Base-by-base conservation (phyloP, 2,797 vertebrate species). In the Pseudotriccus pelzelni region DNA sequence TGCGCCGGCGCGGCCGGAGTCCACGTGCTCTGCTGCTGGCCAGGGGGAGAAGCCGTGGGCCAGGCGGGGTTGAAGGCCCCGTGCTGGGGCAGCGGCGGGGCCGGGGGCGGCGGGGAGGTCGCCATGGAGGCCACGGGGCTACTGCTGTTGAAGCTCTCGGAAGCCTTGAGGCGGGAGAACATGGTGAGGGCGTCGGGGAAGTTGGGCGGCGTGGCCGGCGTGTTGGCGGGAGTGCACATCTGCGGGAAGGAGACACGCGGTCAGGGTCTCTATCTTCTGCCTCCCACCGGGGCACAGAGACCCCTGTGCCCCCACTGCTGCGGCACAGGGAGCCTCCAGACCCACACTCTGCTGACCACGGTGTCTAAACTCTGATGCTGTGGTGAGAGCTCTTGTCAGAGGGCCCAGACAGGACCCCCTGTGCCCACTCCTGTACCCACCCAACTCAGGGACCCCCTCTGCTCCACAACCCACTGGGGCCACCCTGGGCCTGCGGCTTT, bases 181-280 rank as follows among this genome's bases (percentile, higher is more conserved):
- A 99, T 99, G 98, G 99, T 98, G 97, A 99, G 98, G 27, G 99
- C 98, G 0, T 99, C 99, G 0, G 99, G 99, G 96, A 99, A 99
- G 98, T 99, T 99, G 78, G 99, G 99, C 55, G 99, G 99, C 9
- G 99, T 99, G 62, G 99, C 99, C 1, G 99, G 99, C 58, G 99
- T 99, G 98, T 99, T 99, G 98, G 99, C 99, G 0, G 99, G 99
- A 97, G 99, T 99, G 97, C 99, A 99, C 99, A 99, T 99, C 99
- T 99, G 98, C 3, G 8, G 93, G 72, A 81, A 89, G 69, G 90
- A 96, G 53, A 89, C 18, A 94, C 0, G 0, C 32, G 17, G 32
- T 94, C 72, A 96, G 74, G 6, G 32, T 22, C 27, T 44, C 14
- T 53, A 52, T 22, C 49, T 70, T 53, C 32, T 41, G 60, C 72